Evolutionary conservation across 2,888 invertebrate genomes (phyloP).

Genomic region (Metacarcinus magister): DNA sequence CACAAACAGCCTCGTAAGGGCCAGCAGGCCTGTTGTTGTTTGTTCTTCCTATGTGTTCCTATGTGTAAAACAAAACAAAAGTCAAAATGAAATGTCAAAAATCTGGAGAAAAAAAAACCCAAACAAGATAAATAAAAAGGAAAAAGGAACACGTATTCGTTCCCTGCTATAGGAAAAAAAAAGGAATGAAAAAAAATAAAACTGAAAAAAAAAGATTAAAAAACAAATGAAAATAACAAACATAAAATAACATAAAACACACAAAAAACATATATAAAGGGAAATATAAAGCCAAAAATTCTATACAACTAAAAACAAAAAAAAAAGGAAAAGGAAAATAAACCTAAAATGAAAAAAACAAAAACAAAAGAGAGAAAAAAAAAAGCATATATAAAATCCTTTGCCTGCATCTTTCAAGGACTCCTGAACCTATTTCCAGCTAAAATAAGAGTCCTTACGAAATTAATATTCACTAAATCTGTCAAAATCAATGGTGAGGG

Average conservation of each 20-base stretch:
- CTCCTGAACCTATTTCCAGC: not conserved
- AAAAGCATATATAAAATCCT: not conserved
- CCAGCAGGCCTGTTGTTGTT: no score
- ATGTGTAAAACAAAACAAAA: no score
- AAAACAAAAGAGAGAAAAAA: not conserved
- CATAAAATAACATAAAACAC: not conserved
- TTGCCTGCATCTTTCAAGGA: not conserved
- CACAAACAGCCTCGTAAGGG: no score
- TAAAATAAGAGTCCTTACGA: not conserved
- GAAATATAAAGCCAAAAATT: no score
- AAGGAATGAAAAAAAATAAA: not conserved
- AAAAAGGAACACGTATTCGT: not conserved
- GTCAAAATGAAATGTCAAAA: no score
- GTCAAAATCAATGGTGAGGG: slow-evolving; percentile 34
- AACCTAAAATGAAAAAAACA: not conserved
- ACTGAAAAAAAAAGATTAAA: not conserved
- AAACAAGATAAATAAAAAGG: not conserved
- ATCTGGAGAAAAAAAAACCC: not conserved
- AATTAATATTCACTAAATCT: slow-evolving; percentile 39
- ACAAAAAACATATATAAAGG: not conserved
- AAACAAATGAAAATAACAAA: not conserved
- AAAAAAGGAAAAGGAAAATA: no score
- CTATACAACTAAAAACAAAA: no score
- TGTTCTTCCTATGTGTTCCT: no score
- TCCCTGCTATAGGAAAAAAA: not conserved